Evolutionary conservation across 1,140 invertebrate species (phyloP).

Genomic region (Eumaeus atala): DNA sequence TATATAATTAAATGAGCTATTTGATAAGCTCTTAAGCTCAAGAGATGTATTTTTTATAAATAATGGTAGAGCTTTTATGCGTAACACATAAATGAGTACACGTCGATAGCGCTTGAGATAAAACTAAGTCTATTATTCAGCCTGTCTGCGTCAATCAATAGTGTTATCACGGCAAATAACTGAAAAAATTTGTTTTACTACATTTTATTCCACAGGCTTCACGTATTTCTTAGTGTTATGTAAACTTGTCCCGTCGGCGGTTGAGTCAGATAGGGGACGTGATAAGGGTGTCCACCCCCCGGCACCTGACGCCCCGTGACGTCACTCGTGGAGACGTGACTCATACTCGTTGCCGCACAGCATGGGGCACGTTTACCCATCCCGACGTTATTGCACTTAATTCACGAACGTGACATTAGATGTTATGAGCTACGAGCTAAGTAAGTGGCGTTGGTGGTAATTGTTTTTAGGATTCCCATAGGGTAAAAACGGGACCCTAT

Average conservation of each 20-base stretch:
- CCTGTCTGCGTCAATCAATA: not conserved
- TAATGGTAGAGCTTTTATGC: too few species aligned
- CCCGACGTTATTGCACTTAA: conserved; percentile 12
- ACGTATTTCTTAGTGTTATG: conserved; percentile 5
- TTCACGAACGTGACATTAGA: conserved; percentile 21
- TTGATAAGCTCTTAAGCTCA: too few species aligned
- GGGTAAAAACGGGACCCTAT: too few species aligned
- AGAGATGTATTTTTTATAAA: too few species aligned
- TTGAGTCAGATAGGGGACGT: conserved; percentile 34
- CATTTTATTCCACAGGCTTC: conserved; percentile 1
- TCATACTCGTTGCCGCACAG: conserved; percentile 17
- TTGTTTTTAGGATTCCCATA: too few species aligned
- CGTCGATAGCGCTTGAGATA: too few species aligned
- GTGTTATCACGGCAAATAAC: not conserved
- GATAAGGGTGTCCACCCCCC: conserved; percentile 40
- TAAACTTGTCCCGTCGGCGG: conserved; percentile 11
- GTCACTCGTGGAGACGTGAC: conserved; percentile 31
- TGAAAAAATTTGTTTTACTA: not conserved
- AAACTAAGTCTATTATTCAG: too few species aligned
- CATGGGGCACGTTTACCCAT: conserved; percentile 6
- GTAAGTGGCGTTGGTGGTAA: too few species aligned
- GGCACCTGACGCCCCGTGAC: conserved; percentile 39
- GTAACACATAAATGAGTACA: too few species aligned
- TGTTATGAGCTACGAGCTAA: conserved; percentile 10
- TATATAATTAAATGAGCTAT: too few species aligned